Conservation (phyloP, 2,113 vertebrate genomes). For the Penelope pileata region DNA sequence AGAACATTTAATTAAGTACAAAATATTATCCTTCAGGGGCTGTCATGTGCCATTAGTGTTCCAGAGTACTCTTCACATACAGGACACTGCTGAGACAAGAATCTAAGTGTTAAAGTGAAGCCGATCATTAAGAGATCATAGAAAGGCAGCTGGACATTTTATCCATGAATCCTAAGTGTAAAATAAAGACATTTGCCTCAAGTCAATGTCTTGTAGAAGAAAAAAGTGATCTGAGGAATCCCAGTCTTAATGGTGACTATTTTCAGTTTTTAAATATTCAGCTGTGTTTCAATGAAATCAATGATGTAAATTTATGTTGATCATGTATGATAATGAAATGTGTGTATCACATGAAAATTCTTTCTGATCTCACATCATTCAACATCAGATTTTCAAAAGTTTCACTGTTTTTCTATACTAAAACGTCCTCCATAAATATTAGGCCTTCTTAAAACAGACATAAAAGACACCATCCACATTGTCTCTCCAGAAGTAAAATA, state of each 20-base stretch:
- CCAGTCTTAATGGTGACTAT: neutral
- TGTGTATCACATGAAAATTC: neutral
- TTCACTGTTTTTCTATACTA: neutral
- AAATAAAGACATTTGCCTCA: neutral
- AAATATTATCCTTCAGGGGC: fast-evolving
- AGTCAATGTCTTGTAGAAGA: neutral
- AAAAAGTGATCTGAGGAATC: neutral
- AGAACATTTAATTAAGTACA: neutral
- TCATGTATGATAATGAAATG: neutral
- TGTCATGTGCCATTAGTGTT: neutral
- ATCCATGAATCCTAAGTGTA: neutral
- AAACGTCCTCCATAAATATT: neutral
- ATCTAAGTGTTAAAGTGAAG: neutral
- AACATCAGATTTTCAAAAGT: neutral
- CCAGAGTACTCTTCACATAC: neutral
- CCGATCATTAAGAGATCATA: neutral
- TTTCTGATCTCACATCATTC: neutral
- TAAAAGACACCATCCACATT: neutral
- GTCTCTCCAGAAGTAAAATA: neutral
- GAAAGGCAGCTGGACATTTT: neutral
- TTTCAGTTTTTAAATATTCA: neutral
- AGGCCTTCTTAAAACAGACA: neutral
- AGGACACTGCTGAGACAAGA: neutral
- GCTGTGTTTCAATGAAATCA: neutral
- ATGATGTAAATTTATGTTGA: neutral